phyloP scores from a whole-genome alignment of 2,113 vertebrate species.

The Muscicapa adusta region DNA sequence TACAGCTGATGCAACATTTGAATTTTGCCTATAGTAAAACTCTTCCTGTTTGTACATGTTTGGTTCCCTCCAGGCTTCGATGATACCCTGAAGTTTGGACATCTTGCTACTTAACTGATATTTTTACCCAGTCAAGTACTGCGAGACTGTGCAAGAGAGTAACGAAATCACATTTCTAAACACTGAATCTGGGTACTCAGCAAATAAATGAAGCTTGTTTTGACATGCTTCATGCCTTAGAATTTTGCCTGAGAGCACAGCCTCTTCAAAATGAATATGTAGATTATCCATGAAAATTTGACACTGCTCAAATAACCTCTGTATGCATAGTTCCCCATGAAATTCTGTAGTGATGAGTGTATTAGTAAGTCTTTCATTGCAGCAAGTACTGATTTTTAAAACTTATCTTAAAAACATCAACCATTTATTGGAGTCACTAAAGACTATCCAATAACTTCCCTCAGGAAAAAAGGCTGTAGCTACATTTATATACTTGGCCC shows the following conservation, averaged over 20 bases:
- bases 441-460: background rate
- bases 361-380: background rate
- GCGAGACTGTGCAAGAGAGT: background rate
- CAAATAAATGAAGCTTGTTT: background rate
- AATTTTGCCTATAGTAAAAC: background rate
- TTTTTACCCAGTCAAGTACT: background rate
- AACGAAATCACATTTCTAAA: background rate
- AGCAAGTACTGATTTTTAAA: background rate
- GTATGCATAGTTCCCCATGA: background rate
- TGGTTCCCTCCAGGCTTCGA: background rate
- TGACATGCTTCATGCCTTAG: background rate
- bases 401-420: background rate
- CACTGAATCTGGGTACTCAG: background rate
- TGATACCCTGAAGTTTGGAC: background rate
- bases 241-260: background rate
- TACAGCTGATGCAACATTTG: background rate
- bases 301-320: background rate
- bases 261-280: background rate
- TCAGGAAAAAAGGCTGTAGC: background rate
- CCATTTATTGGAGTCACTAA: background rate
- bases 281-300: background rate
- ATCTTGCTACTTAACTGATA: background rate
- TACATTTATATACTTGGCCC: background rate
- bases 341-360: background rate
- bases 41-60: background rate